Evolutionary conservation across 1,140 invertebrate genomes (phyloP).

Genomic region (Cotesia chilonis): DNA sequence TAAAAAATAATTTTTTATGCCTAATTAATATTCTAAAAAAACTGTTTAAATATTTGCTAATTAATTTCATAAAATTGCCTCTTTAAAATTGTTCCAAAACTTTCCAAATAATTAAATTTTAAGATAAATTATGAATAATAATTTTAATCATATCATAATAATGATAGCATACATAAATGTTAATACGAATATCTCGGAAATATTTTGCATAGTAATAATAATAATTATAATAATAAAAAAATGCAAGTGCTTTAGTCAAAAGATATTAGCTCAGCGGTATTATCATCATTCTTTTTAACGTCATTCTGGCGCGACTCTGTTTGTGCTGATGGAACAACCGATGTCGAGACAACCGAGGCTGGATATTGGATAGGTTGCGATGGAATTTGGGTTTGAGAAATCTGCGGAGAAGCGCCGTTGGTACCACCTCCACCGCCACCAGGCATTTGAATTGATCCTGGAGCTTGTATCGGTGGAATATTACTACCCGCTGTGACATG

Average conservation of each 20-base stretch:
- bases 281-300: slow-evolving; percentile 49
- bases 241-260: slow-evolving; percentile 54
- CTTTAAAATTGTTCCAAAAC: too few species aligned
- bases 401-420: background rate
- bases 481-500: slow-evolving; percentile 29
- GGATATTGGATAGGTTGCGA: slow-evolving; percentile 43
- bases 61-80: too few species aligned
- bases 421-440: background rate
- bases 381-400: slow-evolving; percentile 40
- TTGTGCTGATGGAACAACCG: slow-evolving; percentile 32
- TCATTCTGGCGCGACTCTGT: slow-evolving; percentile 44
- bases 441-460: background rate
- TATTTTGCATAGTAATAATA: too few species aligned
- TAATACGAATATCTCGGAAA: too few species aligned
- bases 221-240: too few species aligned
- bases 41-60: too few species aligned
- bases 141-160: too few species aligned
- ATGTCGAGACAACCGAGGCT: slow-evolving; percentile 19
- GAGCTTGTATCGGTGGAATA: slow-evolving; percentile 31
- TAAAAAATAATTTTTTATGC: too few species aligned
- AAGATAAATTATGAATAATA: too few species aligned
- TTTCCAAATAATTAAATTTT: too few species aligned
- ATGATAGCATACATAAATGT: too few species aligned
- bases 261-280: slow-evolving; percentile 59
- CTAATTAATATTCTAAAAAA: too few species aligned